These are phyloP conservation scores for Aldabrachelys gigantea DNA, from an alignment of 2,113 vertebrate species.

Conservation along the genomic window DNA sequence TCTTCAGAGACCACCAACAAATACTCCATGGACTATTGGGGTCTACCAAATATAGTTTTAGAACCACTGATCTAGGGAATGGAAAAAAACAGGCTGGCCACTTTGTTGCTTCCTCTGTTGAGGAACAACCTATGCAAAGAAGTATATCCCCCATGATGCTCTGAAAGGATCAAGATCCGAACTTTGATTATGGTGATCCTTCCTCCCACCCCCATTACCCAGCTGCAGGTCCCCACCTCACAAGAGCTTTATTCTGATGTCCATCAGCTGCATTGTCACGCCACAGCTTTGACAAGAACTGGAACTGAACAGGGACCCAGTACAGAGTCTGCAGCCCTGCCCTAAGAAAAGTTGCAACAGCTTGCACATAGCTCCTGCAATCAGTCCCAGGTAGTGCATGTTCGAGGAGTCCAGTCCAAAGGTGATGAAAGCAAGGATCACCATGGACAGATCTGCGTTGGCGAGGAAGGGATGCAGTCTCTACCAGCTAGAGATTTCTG, in stretches of 20 bases:
- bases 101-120: background rate
- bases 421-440: background rate
- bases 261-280: background rate
- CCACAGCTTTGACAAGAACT: background rate
- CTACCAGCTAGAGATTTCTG: slow-evolving; percentile 22
- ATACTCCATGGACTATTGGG: background rate
- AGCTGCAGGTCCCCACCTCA: background rate
- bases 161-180: background rate
- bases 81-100: background rate
- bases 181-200: background rate
- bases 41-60: background rate
- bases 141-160: background rate
- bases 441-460: background rate
- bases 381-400: background rate
- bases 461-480: background rate
- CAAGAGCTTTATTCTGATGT: background rate
- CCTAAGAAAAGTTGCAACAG: background rate
- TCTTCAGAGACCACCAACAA: background rate
- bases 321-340: background rate
- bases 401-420: background rate
- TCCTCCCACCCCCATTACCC: background rate
- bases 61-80: background rate
- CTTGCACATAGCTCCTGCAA: background rate
- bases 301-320: background rate
- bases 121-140: background rate